phyloP scores from a whole-genome alignment of 2,797 vertebrate species.

The Lacerta bilineata region DNA sequence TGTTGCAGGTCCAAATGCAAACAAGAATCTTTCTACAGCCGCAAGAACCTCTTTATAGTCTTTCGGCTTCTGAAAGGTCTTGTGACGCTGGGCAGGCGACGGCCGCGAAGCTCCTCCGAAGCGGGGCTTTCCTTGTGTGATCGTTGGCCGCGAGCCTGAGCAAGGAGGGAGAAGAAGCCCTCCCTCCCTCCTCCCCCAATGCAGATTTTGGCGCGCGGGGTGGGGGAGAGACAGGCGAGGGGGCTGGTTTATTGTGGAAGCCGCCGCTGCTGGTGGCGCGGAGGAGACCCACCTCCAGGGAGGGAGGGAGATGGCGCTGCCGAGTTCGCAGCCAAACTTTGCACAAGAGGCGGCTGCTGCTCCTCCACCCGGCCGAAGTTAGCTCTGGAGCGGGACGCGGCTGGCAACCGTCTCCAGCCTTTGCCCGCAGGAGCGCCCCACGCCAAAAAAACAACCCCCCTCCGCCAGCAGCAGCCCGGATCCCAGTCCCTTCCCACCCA shows the following conservation, averaged over 20 bases:
- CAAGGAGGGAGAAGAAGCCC: conserved; percentile 26
- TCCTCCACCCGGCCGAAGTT: conserved; percentile 72
- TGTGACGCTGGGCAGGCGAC: background rate
- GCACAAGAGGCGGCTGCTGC: conserved; percentile 45
- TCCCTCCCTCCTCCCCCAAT: background rate
- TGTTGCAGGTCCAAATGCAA: background rate
- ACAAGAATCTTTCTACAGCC: background rate
- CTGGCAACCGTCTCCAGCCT: background rate
- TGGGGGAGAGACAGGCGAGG: background rate
- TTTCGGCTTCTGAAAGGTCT: background rate
- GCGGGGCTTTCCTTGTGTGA: background rate
- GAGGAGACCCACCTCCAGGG: conserved; percentile 69
- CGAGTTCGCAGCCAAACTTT: conserved; percentile 82
- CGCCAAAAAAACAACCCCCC: background rate
- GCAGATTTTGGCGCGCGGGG: conserved; percentile 14
- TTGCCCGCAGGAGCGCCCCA: conserved; percentile 1
- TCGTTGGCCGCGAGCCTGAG: conserved; percentile 5
- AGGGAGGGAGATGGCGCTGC: conserved; percentile 86
- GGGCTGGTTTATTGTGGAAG: background rate
- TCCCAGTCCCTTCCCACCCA: conserved; percentile 49
- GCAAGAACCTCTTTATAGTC: too few relatives aligned
- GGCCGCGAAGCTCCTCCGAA: background rate
- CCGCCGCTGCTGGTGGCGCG: background rate
- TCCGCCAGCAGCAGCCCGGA: background rate
- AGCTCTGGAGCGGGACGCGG: conserved; percentile 68